Conservation (phyloP, 53 echinoderm and acorn worm species). For the Patiria pectinifera region DNA sequence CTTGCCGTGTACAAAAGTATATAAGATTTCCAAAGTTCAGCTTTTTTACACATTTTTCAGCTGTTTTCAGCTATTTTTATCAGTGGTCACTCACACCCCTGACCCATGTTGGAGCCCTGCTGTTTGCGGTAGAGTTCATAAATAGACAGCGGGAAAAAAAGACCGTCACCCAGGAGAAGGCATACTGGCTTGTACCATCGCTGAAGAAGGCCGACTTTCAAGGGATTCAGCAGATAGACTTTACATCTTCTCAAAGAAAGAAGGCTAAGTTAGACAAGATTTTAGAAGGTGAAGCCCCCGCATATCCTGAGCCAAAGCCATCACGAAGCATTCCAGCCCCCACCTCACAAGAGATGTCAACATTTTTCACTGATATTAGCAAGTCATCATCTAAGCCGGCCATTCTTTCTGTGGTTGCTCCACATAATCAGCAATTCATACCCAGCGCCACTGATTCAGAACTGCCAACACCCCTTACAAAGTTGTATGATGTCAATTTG, state of each 20-base stretch:
- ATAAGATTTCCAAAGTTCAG: no score
- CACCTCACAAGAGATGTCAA: not conserved
- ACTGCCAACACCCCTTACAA: no score
- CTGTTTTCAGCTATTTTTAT: no score
- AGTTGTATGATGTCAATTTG: no score
- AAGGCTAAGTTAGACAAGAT: conserved; percentile 5
- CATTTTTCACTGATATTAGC: not conserved
- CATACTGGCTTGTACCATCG: conserved; percentile 57
- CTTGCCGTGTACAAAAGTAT: no score
- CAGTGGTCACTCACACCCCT: no score
- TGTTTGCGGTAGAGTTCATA: conserved; percentile 18
- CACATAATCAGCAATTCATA: no score
- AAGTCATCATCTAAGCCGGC: conserved; percentile 16
- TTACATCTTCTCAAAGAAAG: conserved; percentile 40
- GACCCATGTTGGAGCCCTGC: conserved; percentile 34
- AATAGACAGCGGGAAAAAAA: conserved; percentile 7
- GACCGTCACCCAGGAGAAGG: conserved; percentile 49
- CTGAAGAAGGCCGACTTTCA: conserved; percentile 34
- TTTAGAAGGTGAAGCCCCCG: not conserved
- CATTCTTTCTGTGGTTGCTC: not conserved
- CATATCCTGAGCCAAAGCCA: not conserved
- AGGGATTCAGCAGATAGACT: conserved; percentile 31
- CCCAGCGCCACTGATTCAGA: no score
- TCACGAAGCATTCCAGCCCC: not conserved
- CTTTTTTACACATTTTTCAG: no score